A percentile compares a stretch with the other conserved stretches of the same genome.
Conservation (phyloP, 2,113 vertebrate genomes). For the Litocranius walleri region DNA sequence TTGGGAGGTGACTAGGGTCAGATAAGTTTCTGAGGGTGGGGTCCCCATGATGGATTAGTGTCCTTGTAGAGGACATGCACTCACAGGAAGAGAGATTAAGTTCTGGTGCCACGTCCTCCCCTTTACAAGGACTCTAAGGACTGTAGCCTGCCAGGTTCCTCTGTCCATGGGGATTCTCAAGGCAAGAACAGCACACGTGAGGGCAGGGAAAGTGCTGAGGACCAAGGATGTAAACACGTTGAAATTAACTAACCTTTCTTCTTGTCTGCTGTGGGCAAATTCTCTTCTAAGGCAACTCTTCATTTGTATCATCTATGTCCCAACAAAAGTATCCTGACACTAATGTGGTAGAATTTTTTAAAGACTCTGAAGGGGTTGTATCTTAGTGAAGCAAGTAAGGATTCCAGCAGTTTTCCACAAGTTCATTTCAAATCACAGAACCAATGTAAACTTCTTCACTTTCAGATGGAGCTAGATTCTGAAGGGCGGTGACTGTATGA, state of each 20-base stretch:
- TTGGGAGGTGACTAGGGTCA: not conserved
- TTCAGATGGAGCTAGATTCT: not conserved
- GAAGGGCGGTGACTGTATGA: not conserved
- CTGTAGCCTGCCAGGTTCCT: no score
- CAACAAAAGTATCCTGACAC: not conserved
- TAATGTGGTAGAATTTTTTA: not conserved
- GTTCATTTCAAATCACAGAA: not conserved
- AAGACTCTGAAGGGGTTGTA: not conserved
- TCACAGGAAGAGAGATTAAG: no score
- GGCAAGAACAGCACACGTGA: no score
- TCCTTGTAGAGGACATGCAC: no score
- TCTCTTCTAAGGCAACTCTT: not conserved
- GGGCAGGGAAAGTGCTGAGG: not conserved
- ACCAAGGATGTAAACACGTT: fast-evolving
- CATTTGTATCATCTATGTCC: not conserved
- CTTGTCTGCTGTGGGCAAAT: not conserved
- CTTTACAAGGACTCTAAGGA: no score
- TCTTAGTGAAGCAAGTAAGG: not conserved
- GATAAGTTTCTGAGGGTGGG: not conserved
- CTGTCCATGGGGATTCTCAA: no score
- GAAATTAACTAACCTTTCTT: not conserved
- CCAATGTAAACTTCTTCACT: not conserved
- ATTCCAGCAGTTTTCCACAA: fast-evolving
- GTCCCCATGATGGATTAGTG: not conserved
- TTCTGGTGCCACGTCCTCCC: no score